These are phyloP conservation scores for Tetragnatha montana DNA, from an alignment of 2,888 invertebrate species.

Conservation along the genomic window DNA sequence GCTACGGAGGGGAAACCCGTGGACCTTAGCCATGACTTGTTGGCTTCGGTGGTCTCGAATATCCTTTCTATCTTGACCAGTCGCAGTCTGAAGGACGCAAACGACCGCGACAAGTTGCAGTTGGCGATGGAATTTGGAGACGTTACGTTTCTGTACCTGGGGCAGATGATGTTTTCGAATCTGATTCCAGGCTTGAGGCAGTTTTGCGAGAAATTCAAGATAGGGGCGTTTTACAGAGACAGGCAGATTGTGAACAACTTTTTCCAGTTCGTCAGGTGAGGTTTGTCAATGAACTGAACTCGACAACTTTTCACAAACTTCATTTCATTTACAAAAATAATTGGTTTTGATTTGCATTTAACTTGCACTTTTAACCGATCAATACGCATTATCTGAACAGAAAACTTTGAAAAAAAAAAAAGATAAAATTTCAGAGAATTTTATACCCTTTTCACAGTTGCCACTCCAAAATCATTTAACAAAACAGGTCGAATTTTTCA, in stretches of 20 bases:
- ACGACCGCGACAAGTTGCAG: slow-evolving; percentile 38
- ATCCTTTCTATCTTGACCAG: slow-evolving; percentile 47
- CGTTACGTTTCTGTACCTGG: not conserved
- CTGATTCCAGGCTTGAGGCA: slow-evolving; percentile 41
- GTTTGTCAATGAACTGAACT: too few species aligned
- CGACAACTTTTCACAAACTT: too few species aligned
- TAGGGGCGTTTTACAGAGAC: slow-evolving; percentile 28
- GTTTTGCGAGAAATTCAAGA: slow-evolving; percentile 10
- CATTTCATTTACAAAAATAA: too few species aligned
- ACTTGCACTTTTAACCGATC: too few species aligned
- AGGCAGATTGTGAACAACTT: not conserved
- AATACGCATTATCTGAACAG: too few species aligned
- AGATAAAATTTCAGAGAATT: too few species aligned
- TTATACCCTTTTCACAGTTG: too few species aligned
- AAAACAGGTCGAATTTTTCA: not conserved
- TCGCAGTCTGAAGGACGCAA: slow-evolving; percentile 3
- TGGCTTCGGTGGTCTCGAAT: slow-evolving; percentile 9
- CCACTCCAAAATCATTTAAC: too few species aligned
- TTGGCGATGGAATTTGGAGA: slow-evolving; percentile 15
- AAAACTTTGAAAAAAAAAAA: too few species aligned
- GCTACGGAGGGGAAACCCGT: slow-evolving; percentile 8
- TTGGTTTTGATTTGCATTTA: too few species aligned
- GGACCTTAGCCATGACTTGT: slow-evolving; percentile 6
- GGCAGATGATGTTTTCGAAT: not conserved
- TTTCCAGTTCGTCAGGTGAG: not conserved